Evolutionary conservation across 2,113 vertebrate genomes (phyloP), one percentile per base, ranked within the genome.

Genomic region (Anguilla japonica): DNA sequence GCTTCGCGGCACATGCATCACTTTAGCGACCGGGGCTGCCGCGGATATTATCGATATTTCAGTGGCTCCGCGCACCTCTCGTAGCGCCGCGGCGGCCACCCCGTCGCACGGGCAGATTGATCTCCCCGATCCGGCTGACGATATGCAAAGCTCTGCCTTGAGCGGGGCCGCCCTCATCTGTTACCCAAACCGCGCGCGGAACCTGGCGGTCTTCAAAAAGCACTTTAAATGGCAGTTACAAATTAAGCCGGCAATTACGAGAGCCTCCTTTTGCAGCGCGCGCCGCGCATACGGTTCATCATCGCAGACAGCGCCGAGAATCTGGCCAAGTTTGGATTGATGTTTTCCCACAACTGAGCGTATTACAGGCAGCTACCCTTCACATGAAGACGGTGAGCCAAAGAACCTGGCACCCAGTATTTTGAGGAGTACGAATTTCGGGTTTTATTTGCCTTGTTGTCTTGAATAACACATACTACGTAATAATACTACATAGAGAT

Each of bases 21-120:
- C 63, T 75, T 75, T 75, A 34, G 34, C 34, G n/a, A n/a, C 29
- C 5, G 26, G 11, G 71, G 34, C 71, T 34, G 71, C 71, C n/a
- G n/a, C 26, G 71, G 71, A 75, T 75, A 75, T 75, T 75, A 75
- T 75, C n/a, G 34, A 75, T 75, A 75, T 75, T 75, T 75, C 71
- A 75, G 34, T 75, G 71, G 71, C 71, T 75, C n/a, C 22, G 71
- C n/a, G 26, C 71, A 75, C n/a, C 71, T 75, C 71, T 34, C 71
- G 16, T n/a, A 5, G n/a, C 26, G 71, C 2, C 11, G 7, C 71
- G n/a, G 13, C 29, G 71, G 71, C 71, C 71, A 34, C 71, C 29
- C n/a, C 71, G 34, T 75, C 71, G 5, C 71, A n/a, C 71, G 26
- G 71, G 26, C 71, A 29, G 71, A 75, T 75, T 75, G 71, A 75